These are phyloP conservation scores for Thamnaconus septentrionalis DNA, from an alignment of 2,113 vertebrate species.

Conservation along the genomic window DNA sequence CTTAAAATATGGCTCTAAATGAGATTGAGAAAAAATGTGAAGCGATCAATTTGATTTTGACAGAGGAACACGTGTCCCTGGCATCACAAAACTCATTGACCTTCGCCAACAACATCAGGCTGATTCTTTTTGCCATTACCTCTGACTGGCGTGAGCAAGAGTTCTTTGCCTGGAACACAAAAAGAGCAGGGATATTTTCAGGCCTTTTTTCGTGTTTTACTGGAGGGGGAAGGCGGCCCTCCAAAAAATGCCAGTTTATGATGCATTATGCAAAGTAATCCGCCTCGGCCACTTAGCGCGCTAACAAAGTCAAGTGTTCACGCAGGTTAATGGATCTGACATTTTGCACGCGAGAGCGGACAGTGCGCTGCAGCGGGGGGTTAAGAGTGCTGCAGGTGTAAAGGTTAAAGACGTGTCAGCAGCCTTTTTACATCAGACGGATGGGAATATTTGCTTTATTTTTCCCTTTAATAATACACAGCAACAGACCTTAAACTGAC, in stretches of 20 bases:
- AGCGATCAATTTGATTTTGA: not conserved
- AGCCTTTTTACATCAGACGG: constrained; percentile 1
- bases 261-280: constrained; percentile 39
- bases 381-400: constrained; percentile 9
- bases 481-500: not conserved
- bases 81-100: not conserved
- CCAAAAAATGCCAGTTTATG: constrained; percentile 41
- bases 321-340: constrained; percentile 52
- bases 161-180: no score
- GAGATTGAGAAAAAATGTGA: not conserved
- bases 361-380: constrained; percentile 9
- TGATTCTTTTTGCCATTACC: not conserved
- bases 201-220: constrained; percentile 14
- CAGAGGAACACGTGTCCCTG: not conserved
- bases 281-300: constrained; percentile 6
- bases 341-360: constrained; percentile 34
- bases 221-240: not conserved
- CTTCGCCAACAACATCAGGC: not conserved
- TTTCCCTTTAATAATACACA: not conserved
- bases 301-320: constrained; percentile 34
- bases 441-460: constrained; percentile 14
- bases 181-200: not conserved
- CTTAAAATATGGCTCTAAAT: not conserved
- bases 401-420: constrained; percentile 25
- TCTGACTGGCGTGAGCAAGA: not conserved